Base-by-base conservation (phyloP, 2,888 invertebrate species). In the Phaedon cochleariae region DNA sequence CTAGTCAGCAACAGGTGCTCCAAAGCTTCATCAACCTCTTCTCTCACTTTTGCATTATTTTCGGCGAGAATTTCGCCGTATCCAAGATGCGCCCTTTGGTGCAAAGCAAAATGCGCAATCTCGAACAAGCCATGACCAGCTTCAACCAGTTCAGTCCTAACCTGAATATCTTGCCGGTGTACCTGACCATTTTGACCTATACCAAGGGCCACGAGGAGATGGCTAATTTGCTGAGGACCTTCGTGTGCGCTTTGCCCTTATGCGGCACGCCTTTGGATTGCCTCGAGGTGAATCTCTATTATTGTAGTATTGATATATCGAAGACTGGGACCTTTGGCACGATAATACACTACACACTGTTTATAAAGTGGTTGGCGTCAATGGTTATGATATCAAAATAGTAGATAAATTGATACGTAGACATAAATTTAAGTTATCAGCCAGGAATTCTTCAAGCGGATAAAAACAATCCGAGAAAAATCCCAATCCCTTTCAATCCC, bases 111-210 rank as follows among this genome's bases (percentile, higher is more conserved):
- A 85, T 91, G 62, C 81, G 84, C 54, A 87, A 85, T 69, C 80
- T 91, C 64, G 90, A 91, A 77, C 86, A 86, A 70, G 87, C 87
- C 75, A 85, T 90, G 76, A 87, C 87, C 72, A 88, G 87, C 78
- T 81, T 84, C 60, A 86, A 85, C 62, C 85, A 86, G 74, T 87
- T 85, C 77, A 85, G 84, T 70, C 86, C 87, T 21, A 87, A 85
- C 75, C 84, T 87, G 15, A 85, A 87, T 31, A 82, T 88, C 12
- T 87, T 90, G 59, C 89, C 90, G 0, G 85, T 88, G 17, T 89
- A 90, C 80, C 82, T 90, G 65, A 87, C 87, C 0, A 79, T 90
- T 57, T 84, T 89, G 45, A 86, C 85, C 17, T 79, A 87, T 21
- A 87, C 87, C 49, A 85, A 87, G 61, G 82, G 83, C 46, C 76